These are phyloP conservation scores for Dermochelys coriacea DNA, from an alignment of 2,797 vertebrate genomes.

Conservation along the genomic window DNA sequence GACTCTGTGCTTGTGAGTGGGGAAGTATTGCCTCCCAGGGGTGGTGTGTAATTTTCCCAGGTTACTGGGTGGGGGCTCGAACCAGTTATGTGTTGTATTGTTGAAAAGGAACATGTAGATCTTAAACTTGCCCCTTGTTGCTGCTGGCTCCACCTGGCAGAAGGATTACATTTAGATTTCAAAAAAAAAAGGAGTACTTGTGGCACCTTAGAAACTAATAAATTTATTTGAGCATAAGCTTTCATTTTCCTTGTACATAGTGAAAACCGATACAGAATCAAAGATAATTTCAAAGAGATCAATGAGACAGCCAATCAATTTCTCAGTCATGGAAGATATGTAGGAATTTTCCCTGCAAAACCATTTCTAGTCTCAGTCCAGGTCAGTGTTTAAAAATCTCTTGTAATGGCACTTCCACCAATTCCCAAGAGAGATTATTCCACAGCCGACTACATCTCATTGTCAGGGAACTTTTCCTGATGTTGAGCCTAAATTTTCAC, in stretches of 20 bases:
- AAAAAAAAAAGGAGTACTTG: no score
- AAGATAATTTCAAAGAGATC: conserved; percentile 1
- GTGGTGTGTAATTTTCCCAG: no score
- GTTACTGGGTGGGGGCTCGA: no score
- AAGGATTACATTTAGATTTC: neutral
- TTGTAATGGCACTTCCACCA: conserved; percentile 25
- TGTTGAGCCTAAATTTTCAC: neutral
- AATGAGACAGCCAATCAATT: conserved; percentile 35
- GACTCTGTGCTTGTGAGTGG: no score
- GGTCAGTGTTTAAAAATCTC: conserved; percentile 19
- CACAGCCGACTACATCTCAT: neutral
- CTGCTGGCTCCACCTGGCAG: no score
- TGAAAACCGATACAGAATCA: neutral
- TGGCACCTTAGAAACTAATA: no score
- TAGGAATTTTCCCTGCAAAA: conserved; percentile 38
- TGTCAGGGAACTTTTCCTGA: neutral
- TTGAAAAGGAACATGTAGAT: no score
- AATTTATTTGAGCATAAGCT: no score
- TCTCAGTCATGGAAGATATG: neutral
- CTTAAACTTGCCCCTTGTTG: no score
- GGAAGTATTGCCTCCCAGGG: no score
- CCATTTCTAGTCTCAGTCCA: conserved; percentile 35
- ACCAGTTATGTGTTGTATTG: no score
- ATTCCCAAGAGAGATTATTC: neutral
- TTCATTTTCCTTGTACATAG: conserved; percentile 1